phyloP scores from a whole-genome alignment of 1,140 invertebrate genomes.

The Bombus superbus region DNA sequence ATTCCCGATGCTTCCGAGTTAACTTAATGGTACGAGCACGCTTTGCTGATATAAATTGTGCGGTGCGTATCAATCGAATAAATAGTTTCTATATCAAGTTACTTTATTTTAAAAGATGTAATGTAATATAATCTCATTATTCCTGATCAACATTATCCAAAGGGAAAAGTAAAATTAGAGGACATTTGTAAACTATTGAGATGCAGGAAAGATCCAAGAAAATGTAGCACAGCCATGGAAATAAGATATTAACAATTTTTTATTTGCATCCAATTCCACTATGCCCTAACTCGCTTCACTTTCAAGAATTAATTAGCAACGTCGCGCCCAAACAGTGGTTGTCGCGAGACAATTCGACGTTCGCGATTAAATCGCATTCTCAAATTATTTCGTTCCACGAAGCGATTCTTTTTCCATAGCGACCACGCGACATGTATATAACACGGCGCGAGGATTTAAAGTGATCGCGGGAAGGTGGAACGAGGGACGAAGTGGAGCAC shows the following conservation, averaged over 20 bases:
- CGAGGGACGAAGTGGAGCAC: slow-evolving; percentile 8
- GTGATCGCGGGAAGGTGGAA: neutral
- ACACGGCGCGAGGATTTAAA: neutral
- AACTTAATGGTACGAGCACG: neutral
- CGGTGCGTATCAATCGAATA: neutral
- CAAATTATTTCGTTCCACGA: slow-evolving; percentile 22
- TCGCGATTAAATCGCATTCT: slow-evolving; percentile 6
- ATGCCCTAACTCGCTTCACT: neutral
- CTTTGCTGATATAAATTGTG: neutral
- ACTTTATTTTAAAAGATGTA: no score
- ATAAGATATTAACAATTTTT: neutral
- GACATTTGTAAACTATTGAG: neutral
- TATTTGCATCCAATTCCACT: neutral
- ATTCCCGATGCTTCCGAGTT: neutral
- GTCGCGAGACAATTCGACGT: neutral
- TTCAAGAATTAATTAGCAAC: neutral
- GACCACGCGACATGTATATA: slow-evolving; percentile 5
- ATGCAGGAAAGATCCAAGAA: no score
- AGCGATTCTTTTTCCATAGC: slow-evolving; percentile 12
- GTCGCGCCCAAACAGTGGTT: neutral
- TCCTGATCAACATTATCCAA: no score
- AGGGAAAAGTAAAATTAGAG: no score
- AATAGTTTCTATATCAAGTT: neutral
- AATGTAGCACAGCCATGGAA: neutral
- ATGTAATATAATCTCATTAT: neutral